A percentile compares a stretch with the other conserved stretches of the same genome.
Evolutionary conservation across 2,797 vertebrate species (phyloP).

Genomic region (Notolabrus celidotus): DNA sequence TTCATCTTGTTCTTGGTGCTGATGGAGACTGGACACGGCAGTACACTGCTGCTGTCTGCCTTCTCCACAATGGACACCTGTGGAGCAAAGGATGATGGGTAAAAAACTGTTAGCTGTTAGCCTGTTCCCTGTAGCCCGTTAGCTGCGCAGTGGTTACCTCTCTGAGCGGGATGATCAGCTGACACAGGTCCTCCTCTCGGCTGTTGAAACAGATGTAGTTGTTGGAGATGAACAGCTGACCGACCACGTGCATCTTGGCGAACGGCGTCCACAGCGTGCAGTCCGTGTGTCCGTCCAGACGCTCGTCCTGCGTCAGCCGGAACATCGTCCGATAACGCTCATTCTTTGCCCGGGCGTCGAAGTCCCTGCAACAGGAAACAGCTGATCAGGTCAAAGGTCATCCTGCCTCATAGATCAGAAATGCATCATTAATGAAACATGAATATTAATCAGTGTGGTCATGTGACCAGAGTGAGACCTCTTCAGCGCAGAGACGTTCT

Average conservation of each 20-base stretch:
- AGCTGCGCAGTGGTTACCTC: constrained; percentile 80
- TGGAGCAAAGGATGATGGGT: not conserved
- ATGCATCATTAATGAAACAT: too few relatives aligned
- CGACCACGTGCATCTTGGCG: constrained; percentile 94
- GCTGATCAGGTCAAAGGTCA: constrained; percentile 1
- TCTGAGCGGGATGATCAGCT: constrained; percentile 95
- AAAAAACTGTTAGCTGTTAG: too few relatives aligned
- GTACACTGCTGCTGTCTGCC: constrained; percentile 94
- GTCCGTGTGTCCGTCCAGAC: constrained; percentile 95
- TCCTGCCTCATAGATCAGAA: too few relatives aligned
- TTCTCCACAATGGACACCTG: constrained; percentile 98
- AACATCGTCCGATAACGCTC: constrained; percentile 93
- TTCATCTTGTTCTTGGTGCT: constrained; percentile 98
- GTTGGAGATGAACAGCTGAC: constrained; percentile 98
- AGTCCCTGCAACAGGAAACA: constrained; percentile 83
- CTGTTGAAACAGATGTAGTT: constrained; percentile 98
- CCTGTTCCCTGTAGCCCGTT: too few relatives aligned
- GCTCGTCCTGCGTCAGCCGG: constrained; percentile 92
- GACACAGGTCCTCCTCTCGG: constrained; percentile 93
- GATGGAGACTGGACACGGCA: constrained; percentile 97
- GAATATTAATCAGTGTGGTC: too few relatives aligned
- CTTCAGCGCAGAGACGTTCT: constrained; percentile 94
- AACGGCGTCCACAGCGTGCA: constrained; percentile 98
- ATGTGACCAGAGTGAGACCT: constrained; percentile 82
- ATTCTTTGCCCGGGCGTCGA: constrained; percentile 96